These are phyloP conservation scores for Pentalonia nigronervosa DNA, from an alignment of 1,140 invertebrate genomes.

Conservation along the genomic window DNA sequence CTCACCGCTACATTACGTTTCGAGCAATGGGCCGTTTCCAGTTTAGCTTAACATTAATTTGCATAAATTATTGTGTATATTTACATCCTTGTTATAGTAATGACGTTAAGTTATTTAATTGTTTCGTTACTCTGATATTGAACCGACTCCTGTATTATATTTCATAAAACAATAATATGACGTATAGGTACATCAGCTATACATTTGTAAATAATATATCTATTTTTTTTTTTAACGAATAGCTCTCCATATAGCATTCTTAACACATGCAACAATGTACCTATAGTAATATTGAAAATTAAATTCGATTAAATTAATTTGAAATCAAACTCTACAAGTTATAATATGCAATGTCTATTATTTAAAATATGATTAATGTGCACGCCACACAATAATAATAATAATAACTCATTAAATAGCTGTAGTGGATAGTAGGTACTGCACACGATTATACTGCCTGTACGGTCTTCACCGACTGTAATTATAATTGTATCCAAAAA, in stretches of 20 bases:
- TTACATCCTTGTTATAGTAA: conserved; percentile 38
- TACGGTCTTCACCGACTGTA: not conserved
- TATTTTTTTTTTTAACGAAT: not conserved
- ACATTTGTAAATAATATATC: not conserved
- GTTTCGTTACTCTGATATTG: not conserved
- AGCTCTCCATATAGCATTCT: not conserved
- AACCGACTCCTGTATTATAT: not conserved
- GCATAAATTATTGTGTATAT: conserved; percentile 32
- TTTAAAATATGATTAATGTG: conserved; percentile 14
- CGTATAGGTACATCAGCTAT: not conserved
- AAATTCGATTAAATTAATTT: not conserved
- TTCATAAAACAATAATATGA: conserved; percentile 14
- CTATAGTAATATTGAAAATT: not conserved
- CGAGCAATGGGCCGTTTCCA: conserved; percentile 22
- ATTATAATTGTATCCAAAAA: not conserved
- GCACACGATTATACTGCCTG: not conserved
- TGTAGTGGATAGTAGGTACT: not conserved
- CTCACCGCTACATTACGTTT: too few relatives aligned
- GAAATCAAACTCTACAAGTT: conserved; percentile 13
- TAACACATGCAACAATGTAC: not conserved
- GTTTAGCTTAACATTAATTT: conserved; percentile 44
- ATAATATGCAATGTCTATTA: not conserved
- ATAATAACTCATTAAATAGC: not conserved
- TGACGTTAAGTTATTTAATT: conserved; percentile 17
- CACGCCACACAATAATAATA: not conserved